These are phyloP conservation scores for Dynastes grantii DNA, from an alignment of 2,888 invertebrate genomes.

Conservation along the genomic window DNA sequence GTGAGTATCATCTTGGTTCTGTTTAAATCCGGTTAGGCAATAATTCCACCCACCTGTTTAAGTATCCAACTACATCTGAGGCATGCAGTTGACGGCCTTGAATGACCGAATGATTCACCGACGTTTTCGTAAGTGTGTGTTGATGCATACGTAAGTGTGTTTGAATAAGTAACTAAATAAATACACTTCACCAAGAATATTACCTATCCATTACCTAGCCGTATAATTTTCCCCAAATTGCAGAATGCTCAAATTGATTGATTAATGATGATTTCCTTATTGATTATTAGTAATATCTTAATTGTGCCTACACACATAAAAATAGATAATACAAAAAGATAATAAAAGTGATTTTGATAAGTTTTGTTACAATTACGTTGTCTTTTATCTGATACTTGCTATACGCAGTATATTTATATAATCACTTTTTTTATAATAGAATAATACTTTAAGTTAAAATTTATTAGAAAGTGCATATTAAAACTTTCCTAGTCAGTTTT, in stretches of 20 bases:
- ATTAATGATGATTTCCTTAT: neutral
- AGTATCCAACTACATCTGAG: conserved; percentile 33
- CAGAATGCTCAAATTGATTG: neutral
- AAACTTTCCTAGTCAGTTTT: too few relatives aligned
- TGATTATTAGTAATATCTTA: neutral
- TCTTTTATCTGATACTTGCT: neutral
- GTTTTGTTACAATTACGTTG: neutral
- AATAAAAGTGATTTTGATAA: neutral
- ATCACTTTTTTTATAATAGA: neutral
- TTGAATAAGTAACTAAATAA: neutral
- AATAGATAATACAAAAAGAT: neutral
- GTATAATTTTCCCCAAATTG: neutral
- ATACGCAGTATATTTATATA: neutral
- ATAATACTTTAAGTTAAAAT: neutral
- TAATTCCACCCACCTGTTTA: conserved; percentile 52
- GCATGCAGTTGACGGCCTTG: conserved; percentile 58
- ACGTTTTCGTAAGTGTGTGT: conserved; percentile 18
- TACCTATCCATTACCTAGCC: too few relatives aligned
- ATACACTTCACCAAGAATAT: neutral
- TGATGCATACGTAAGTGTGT: neutral
- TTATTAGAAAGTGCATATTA: too few relatives aligned
- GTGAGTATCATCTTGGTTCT: conserved; percentile 20
- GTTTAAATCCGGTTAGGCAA: conserved; percentile 46
- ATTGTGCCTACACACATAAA: neutral
- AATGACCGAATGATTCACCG: conserved; percentile 56